phyloP scores from a whole-genome alignment of 1,140 invertebrate genomes.

The Rhizoglyphus robini region DNA sequence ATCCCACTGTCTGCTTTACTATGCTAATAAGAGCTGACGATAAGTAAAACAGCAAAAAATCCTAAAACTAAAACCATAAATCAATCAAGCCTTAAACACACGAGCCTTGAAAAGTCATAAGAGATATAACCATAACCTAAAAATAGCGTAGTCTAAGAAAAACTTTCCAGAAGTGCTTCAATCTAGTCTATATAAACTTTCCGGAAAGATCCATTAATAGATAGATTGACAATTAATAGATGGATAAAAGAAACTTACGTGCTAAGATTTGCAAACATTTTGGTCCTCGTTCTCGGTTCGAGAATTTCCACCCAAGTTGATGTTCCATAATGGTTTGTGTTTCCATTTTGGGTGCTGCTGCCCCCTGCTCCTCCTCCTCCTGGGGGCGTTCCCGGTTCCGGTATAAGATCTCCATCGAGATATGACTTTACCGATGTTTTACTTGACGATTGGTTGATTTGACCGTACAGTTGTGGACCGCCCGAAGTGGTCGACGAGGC shows the following conservation, averaged over 20 bases:
- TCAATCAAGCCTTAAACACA: no score
- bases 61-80: no score
- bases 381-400: no score
- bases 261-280: slow-evolving; percentile 96
- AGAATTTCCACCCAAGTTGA: slow-evolving; percentile 90
- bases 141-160: no score
- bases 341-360: background rate
- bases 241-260: slow-evolving; percentile 37
- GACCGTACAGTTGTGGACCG: background rate
- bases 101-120: no score
- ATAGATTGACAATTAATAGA: background rate
- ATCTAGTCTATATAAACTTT: no score
- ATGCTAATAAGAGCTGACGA: no score
- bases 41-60: no score
- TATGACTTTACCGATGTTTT: background rate
- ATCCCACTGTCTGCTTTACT: no score
- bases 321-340: background rate
- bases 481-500: background rate
- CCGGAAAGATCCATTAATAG: no score
- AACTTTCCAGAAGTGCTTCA: no score
- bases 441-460: background rate
- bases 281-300: slow-evolving; percentile 89
- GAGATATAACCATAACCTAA: no score
- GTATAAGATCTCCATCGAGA: background rate
- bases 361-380: background rate